A percentile compares a stretch with the other conserved stretches of the same genome.
Conservation (phyloP, 2,113 vertebrate species). For the Antechinus stuartii region DNA sequence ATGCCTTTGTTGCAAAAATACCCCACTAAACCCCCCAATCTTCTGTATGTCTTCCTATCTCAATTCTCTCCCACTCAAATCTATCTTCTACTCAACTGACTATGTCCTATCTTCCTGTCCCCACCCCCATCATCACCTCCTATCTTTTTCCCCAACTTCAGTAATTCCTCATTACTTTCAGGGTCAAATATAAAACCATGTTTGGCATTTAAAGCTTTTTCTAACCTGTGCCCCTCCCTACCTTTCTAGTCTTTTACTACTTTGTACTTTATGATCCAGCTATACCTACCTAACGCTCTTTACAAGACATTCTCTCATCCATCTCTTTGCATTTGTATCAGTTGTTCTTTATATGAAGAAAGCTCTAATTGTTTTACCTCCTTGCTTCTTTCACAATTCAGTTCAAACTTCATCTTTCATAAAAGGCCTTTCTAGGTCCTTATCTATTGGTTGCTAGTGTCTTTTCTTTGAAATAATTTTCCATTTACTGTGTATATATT, state of each 20-base stretch:
- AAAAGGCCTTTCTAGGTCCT: background rate
- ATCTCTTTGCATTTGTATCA: background rate
- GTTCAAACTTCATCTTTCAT: background rate
- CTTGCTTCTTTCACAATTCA: too few species aligned
- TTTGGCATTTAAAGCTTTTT: too few species aligned
- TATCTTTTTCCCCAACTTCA: background rate
- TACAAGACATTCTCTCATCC: too few species aligned
- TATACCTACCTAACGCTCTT: too few species aligned
- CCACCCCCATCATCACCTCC: background rate
- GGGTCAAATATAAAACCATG: background rate
- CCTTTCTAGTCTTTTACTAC: background rate
- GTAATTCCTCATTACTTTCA: background rate
- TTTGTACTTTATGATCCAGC: background rate
- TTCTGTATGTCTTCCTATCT: background rate
- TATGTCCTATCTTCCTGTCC: background rate
- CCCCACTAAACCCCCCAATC: background rate
- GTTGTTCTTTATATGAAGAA: background rate
- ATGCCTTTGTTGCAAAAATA: background rate
- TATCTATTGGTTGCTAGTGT: background rate
- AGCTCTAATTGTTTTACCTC: background rate
- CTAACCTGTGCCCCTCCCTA: too few species aligned
- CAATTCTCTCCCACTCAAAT: background rate
- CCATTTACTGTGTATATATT: background rate
- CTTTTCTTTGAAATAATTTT: background rate
- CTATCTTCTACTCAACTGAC: background rate